phyloP scores from a whole-genome alignment of 2,113 vertebrate species.

The Synodontis membranacea region DNA sequence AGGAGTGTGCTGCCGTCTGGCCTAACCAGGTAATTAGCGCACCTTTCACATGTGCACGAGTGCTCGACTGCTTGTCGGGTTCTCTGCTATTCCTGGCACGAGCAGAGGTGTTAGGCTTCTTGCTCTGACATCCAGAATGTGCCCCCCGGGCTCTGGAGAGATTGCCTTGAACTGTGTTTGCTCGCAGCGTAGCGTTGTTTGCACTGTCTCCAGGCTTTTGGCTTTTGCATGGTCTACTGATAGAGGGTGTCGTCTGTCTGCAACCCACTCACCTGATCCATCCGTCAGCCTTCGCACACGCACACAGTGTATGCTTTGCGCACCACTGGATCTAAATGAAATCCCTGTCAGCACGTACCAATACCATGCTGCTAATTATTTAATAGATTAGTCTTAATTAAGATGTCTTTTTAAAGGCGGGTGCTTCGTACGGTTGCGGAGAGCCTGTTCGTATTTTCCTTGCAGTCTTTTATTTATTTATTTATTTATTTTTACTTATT shows the following conservation, averaged over 20 bases:
- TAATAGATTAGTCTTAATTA: background rate
- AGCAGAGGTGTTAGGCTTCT: constrained; percentile 30
- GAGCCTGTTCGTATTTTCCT: background rate
- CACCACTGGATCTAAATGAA: background rate
- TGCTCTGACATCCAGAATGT: constrained; percentile 37
- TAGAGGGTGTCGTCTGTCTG: constrained; percentile 24
- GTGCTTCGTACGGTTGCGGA: background rate
- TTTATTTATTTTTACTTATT: background rate
- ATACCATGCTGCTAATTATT: background rate
- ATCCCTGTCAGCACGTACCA: background rate
- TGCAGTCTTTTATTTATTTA: no score
- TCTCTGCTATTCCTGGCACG: constrained; percentile 39
- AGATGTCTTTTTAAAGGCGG: background rate
- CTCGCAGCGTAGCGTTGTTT: constrained; percentile 8
- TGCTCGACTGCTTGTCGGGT: constrained; percentile 46
- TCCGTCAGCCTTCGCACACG: constrained; percentile 15
- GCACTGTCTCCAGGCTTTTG: constrained; percentile 10
- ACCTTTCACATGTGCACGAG: constrained; percentile 33
- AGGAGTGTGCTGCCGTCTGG: constrained; percentile 15
- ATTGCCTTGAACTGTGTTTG: constrained; percentile 32
- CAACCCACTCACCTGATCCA: background rate
- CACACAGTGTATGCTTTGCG: background rate
- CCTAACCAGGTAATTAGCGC: constrained; percentile 2
- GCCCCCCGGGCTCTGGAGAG: background rate
- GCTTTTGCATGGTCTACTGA: background rate